Conservation (phyloP, 2,113 vertebrate species). For the Sminthopsis crassicaudata region DNA sequence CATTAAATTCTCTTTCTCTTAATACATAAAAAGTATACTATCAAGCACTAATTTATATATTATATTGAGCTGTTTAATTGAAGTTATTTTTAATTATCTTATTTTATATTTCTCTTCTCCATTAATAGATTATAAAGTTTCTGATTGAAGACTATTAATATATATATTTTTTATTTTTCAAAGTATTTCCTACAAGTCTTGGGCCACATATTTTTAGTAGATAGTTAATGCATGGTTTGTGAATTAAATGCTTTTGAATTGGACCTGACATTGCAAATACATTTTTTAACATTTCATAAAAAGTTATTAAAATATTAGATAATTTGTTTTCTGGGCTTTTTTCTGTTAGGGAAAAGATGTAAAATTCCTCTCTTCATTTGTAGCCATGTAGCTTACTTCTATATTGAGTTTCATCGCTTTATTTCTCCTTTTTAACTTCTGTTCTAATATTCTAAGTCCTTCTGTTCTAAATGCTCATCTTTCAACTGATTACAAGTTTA, state of each 20-base stretch:
- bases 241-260: constrained; percentile 50
- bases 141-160: background rate
- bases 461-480: constrained; percentile 33
- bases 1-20: background rate
- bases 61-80: background rate
- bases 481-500: constrained; percentile 25
- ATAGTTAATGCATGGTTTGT: background rate
- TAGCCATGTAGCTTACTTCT: background rate
- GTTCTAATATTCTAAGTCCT: constrained; percentile 24
- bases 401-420: constrained; percentile 48
- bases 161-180: background rate
- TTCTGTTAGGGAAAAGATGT: background rate
- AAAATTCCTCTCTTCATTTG: constrained; percentile 16
- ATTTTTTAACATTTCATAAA: constrained; percentile 45
- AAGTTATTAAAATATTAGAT: constrained; percentile 48
- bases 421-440: constrained; percentile 44
- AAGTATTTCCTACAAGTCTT: background rate
- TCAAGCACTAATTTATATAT: background rate
- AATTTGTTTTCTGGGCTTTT: background rate
- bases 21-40: background rate
- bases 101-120: background rate
- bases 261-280: constrained; percentile 48
- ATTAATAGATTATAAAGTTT: background rate
- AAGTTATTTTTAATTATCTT: background rate
- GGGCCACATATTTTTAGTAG: background rate